phyloP scores from a whole-genome alignment of 1,140 invertebrate genomes.

The Paraescarpia echinospica region DNA sequence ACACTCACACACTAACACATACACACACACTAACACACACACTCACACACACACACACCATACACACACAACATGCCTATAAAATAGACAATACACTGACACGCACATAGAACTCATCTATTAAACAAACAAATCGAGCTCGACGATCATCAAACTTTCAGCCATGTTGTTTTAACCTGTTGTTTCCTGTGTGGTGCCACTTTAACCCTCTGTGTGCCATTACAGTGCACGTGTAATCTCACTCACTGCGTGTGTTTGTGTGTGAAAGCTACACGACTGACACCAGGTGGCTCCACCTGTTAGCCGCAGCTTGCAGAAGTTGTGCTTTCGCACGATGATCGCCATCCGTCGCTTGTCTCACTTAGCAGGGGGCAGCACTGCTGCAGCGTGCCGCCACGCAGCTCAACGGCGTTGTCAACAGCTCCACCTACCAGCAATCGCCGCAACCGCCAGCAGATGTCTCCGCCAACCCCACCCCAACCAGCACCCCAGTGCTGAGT shows the following conservation, averaged over 20 bases:
- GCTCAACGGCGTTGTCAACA: constrained; percentile 9
- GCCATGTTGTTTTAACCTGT: not conserved
- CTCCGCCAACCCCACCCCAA: constrained; percentile 35
- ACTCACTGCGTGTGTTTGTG: not conserved
- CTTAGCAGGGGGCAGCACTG: not conserved
- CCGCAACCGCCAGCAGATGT: constrained; percentile 8
- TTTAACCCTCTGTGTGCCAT: not conserved
- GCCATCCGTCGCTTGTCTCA: constrained; percentile 9
- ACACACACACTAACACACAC: too few relatives aligned
- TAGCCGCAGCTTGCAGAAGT: not conserved
- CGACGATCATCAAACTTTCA: not conserved
- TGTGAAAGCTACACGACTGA: not conserved
- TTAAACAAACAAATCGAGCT: not conserved
- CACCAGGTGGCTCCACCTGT: not conserved
- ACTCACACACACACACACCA: too few relatives aligned
- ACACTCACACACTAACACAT: too few relatives aligned
- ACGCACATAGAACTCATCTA: too few relatives aligned
- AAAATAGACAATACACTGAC: too few relatives aligned
- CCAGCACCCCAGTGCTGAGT: constrained; percentile 45
- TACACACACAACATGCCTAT: too few relatives aligned
- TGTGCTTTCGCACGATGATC: not conserved
- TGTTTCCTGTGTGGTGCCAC: too few relatives aligned
- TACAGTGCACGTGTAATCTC: not conserved
- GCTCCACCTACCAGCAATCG: not conserved
- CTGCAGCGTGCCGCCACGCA: not conserved